Evolutionary conservation across 1,140 invertebrate species (phyloP).

Genomic region (Lasioglossum albipes): DNA sequence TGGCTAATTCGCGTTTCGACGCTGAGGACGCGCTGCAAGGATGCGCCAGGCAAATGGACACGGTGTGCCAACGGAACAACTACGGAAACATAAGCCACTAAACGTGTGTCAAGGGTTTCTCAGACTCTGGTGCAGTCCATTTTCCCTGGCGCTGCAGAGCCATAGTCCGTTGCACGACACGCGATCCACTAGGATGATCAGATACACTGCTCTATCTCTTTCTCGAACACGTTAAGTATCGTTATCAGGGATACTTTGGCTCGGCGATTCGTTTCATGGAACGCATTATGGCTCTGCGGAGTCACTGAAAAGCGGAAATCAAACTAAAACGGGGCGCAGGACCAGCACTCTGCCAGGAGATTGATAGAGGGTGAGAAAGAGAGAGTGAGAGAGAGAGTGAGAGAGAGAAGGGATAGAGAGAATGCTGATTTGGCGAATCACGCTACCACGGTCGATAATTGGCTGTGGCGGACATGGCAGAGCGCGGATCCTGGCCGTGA

Average conservation of each 20-base stretch:
- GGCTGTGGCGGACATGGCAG: constrained; percentile 48
- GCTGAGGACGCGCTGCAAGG: constrained; percentile 39
- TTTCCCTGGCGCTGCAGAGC: constrained; percentile 27
- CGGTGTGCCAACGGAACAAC: background rate
- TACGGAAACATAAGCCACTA: background rate
- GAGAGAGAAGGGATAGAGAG: no score
- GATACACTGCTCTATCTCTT: no score
- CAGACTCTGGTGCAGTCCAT: background rate
- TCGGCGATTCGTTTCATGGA: constrained; percentile 3
- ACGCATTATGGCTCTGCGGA: constrained; percentile 39
- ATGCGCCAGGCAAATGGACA: constrained; percentile 18
- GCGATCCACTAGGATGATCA: background rate
- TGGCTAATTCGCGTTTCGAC: constrained; percentile 9
- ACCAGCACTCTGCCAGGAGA: constrained; percentile 66
- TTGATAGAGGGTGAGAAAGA: no score
- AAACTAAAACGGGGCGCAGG: constrained; percentile 62
- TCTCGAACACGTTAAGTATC: background rate
- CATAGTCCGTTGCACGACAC: constrained; percentile 22
- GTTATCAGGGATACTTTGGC: no score
- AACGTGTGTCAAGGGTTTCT: background rate
- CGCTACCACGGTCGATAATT: constrained; percentile 30
- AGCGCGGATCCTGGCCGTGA: constrained; percentile 66
- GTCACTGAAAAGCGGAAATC: constrained; percentile 60
- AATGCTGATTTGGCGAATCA: constrained; percentile 19
- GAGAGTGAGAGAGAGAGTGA: no score